Evolutionary conservation across 1,140 invertebrate species (phyloP).

Genomic region (Yoshiicerus persimilis): DNA sequence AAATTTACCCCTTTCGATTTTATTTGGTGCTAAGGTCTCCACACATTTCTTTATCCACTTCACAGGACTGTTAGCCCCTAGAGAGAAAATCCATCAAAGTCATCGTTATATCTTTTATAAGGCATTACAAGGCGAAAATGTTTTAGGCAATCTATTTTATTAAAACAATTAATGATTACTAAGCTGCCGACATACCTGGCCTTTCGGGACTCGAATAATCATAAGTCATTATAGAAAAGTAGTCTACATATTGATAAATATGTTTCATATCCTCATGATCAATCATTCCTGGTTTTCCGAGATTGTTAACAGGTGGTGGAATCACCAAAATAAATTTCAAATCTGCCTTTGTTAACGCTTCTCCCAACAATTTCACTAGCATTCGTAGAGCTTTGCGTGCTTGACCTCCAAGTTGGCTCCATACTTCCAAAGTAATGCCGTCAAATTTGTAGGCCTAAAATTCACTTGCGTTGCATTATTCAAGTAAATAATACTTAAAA

Average conservation of each 20-base stretch:
- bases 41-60: conserved; percentile 80
- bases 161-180: too few relatives aligned
- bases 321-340: conserved; percentile 78
- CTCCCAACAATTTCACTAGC: conserved; percentile 64
- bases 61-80: conserved; percentile 80
- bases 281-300: conserved; percentile 65
- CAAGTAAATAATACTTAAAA: neutral
- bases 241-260: conserved; percentile 73
- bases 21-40: conserved; percentile 67
- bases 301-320: conserved; percentile 67
- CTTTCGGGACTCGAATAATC: conserved; percentile 82
- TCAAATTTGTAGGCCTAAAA: conserved; percentile 69
- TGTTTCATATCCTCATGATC: conserved; percentile 72
- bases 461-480: neutral
- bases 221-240: conserved; percentile 91
- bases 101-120: too few relatives aligned
- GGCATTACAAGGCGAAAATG: too few relatives aligned
- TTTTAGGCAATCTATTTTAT: too few relatives aligned
- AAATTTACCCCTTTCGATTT: conserved; percentile 70
- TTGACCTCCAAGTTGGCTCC: conserved; percentile 74
- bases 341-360: conserved; percentile 60
- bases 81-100: conserved; percentile 27
- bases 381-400: conserved; percentile 62
- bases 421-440: conserved; percentile 85
- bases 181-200: conserved; percentile 61